These are phyloP conservation scores for Penaeus indicus DNA, from an alignment of 1,140 invertebrate species.

Conservation along the genomic window DNA sequence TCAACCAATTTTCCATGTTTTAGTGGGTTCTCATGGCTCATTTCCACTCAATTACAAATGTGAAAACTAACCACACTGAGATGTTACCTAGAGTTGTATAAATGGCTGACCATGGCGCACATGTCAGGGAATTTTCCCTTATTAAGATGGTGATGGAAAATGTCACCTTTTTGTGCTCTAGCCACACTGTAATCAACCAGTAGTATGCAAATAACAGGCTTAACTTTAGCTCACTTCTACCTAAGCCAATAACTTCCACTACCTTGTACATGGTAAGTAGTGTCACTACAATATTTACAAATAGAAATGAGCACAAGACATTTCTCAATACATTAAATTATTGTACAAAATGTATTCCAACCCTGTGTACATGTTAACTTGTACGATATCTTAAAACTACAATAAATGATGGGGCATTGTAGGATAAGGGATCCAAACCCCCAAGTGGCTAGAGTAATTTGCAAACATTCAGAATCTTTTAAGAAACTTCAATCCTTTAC, in stretches of 20 bases:
- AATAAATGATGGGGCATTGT: slow-evolving; percentile 56
- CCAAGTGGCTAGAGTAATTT: slow-evolving; percentile 55
- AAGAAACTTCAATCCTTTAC: slow-evolving; percentile 40
- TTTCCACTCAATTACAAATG: neutral
- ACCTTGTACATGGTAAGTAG: slow-evolving; percentile 62
- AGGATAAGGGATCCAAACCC: slow-evolving; percentile 61
- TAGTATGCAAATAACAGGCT: slow-evolving; percentile 62
- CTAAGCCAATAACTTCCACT: slow-evolving; percentile 63
- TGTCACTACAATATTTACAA: slow-evolving; percentile 65
- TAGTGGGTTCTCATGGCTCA: neutral
- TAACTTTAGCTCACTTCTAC: slow-evolving; percentile 61
- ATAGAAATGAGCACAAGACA: slow-evolving; percentile 65
- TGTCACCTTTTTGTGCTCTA: slow-evolving; percentile 58
- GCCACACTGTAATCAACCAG: slow-evolving; percentile 59
- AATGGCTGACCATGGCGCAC: slow-evolving; percentile 42
- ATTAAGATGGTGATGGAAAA: slow-evolving; percentile 56
- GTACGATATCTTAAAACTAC: slow-evolving; percentile 63
- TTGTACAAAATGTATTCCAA: slow-evolving; percentile 65
- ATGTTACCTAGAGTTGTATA: no score
- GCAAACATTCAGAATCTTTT: slow-evolving; percentile 51
- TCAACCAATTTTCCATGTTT: slow-evolving; percentile 12
- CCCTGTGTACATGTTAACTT: slow-evolving; percentile 65
- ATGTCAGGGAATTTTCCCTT: slow-evolving; percentile 39
- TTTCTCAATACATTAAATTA: slow-evolving; percentile 64
- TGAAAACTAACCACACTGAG: slow-evolving; percentile 38